Conservation (phyloP, 2,797 vertebrate species). For the Betta splendens region DNA sequence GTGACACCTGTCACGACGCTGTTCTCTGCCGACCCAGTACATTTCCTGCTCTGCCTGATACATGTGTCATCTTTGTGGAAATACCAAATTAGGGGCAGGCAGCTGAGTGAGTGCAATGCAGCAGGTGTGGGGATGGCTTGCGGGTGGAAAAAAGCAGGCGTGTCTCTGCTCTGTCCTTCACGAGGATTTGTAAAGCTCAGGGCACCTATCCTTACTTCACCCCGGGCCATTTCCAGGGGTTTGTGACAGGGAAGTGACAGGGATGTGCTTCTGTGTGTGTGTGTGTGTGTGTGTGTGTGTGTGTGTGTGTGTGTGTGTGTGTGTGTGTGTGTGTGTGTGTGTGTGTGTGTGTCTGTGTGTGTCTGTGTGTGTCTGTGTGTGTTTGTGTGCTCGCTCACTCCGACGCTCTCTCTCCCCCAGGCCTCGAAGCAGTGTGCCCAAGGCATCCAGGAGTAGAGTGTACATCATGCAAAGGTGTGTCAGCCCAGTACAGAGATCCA, state of each 20-base stretch:
- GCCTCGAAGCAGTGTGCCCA: constrained; percentile 69
- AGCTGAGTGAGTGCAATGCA: constrained; percentile 61
- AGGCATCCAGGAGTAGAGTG: constrained; percentile 72
- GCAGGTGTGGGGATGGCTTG: constrained; percentile 72
- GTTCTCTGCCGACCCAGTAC: constrained; percentile 62
- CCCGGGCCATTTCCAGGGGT: constrained; percentile 70
- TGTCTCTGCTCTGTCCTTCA: constrained; percentile 71
- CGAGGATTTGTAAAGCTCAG: constrained; percentile 69
- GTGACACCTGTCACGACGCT: constrained; percentile 79
- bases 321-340: constrained; percentile 32
- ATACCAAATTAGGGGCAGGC: constrained; percentile 75
- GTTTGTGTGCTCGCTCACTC: constrained; percentile 25
- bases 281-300: constrained; percentile 19
- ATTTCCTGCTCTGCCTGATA: constrained; percentile 66
- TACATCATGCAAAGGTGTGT: constrained; percentile 74
- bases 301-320: too few relatives aligned
- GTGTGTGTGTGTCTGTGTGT: constrained; percentile 42
- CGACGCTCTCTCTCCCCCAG: constrained; percentile 53
- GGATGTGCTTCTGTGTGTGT: constrained; percentile 40
- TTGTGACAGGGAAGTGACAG: constrained; percentile 76
- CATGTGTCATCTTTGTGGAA: constrained; percentile 71
- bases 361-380: constrained; percentile 40
- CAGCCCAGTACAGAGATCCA: constrained; percentile 74
- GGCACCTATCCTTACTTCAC: constrained; percentile 73
- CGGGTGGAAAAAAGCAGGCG: constrained; percentile 58